phyloP scores from a whole-genome alignment of 2,888 invertebrate genomes.

The Timema cristinae region DNA sequence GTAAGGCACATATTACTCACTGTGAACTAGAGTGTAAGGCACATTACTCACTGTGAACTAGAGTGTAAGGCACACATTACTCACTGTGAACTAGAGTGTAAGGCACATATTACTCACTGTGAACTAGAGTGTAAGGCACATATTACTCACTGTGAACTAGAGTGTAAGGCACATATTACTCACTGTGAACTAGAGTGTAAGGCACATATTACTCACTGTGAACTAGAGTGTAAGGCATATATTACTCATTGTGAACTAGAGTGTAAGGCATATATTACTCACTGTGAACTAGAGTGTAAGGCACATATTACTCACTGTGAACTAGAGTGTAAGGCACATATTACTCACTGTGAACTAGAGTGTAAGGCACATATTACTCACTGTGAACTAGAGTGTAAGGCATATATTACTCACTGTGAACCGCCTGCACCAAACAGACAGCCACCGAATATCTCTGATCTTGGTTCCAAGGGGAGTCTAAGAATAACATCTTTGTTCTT shows the following conservation, averaged over 20 bases:
- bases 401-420: slow-evolving; percentile 67
- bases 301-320: slow-evolving; percentile 66
- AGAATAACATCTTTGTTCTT: slow-evolving; percentile 77
- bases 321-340: slow-evolving; percentile 41
- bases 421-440: slow-evolving; percentile 87
- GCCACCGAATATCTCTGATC: slow-evolving; percentile 84
- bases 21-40: slow-evolving; percentile 55
- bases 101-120: slow-evolving; percentile 61
- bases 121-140: slow-evolving; percentile 48
- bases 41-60: slow-evolving; percentile 73
- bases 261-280: slow-evolving; percentile 43
- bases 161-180: slow-evolving; percentile 42
- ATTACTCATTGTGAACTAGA: slow-evolving; percentile 69
- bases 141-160: slow-evolving; percentile 71
- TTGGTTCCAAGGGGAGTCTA: slow-evolving; percentile 74
- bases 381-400: slow-evolving; percentile 59
- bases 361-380: slow-evolving; percentile 48
- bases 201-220: slow-evolving; percentile 61
- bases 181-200: slow-evolving; percentile 64
- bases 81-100: slow-evolving; percentile 66
- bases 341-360: slow-evolving; percentile 69
- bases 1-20: slow-evolving; percentile 53
- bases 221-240: slow-evolving; percentile 47
- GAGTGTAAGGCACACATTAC: slow-evolving; percentile 36
- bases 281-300: slow-evolving; percentile 63